A percentile compares a stretch with the other conserved stretches of the same genome.
Conservation (phyloP, 2,797 vertebrate genomes). For the Buphagus erythrorhynchus region DNA sequence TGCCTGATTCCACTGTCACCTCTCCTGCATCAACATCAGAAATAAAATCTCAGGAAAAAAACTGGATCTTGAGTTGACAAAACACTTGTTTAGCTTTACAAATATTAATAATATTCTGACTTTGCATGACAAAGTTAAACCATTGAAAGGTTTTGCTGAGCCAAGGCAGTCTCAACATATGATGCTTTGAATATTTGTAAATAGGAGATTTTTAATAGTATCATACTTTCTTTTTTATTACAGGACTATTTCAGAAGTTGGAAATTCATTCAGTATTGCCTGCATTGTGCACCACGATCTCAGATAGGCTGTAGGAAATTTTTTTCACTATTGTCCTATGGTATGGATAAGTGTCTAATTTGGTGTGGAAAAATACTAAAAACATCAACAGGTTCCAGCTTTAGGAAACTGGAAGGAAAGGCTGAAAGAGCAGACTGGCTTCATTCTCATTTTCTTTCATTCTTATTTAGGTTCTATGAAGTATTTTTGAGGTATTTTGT, state of each 20-base stretch:
- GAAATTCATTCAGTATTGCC: background rate
- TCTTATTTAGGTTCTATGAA: background rate
- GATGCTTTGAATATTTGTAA: background rate
- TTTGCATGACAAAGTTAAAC: background rate
- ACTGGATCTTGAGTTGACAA: background rate
- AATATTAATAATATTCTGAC: background rate
- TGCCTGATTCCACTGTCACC: background rate
- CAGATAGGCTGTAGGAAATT: background rate
- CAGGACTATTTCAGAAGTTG: background rate
- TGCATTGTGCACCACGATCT: background rate
- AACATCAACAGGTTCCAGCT: background rate
- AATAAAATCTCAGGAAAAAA: background rate
- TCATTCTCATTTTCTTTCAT: background rate
- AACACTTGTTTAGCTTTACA: background rate
- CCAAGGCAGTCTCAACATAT: background rate
- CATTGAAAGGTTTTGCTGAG: background rate
- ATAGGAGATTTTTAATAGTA: background rate
- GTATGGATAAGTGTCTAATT: background rate
- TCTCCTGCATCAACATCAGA: background rate
- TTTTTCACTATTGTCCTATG: background rate
- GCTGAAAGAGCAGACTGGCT: background rate
- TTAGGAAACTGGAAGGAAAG: background rate
- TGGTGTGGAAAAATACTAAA: background rate
- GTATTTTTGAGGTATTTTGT: background rate
- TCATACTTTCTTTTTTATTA: background rate